Base-by-base conservation (phyloP, 2,888 invertebrate genomes). In the Tupiocoris notatus region DNA sequence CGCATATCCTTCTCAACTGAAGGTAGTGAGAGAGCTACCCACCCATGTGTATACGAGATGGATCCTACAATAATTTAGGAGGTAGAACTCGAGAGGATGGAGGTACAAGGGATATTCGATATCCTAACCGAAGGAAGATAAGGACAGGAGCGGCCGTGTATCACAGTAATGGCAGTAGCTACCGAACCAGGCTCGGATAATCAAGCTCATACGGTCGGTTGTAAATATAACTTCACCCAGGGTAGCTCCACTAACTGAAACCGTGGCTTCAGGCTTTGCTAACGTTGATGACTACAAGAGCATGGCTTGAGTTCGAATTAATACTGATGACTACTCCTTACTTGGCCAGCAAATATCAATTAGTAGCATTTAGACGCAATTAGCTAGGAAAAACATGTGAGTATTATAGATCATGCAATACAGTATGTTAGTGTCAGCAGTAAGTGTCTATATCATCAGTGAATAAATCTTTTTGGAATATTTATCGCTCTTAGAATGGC, bases 201-300 rank as follows among this genome's bases (percentile, higher is more conserved):
- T 67, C 67, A 67, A 57, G 67, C 56, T 57, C 67, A 67, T 67
- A 67, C 39, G 39, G 39, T 39, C 39, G 39, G 39, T 67, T 67
- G 22, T 56, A 22, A 39, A 67, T 65, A 24, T 39, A 39, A 65
- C 25, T 67, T 67, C 22, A 22, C 57, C 67, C 17, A n/a, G 22
- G 9, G 21, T 22, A n/a, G 22, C n/a, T 57, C 17, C 67, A 7
- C 39, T 39, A 39, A n/a, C 39, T 7, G 12, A 39, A 39, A 3
- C 39, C 3, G 39, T 7, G 12, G 39, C 39, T 39, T 12, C 39
- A 12, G 12, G 39, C 6, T 3, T 39, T 7, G 39, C 39, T 7
- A 12, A 3, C 39, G 39, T 39, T 39, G 39, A 39, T 12, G 39
- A 39, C 39, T 39, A 39, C 39, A 39, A 39, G 39, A 7, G 3